Conservation (phyloP, 2,113 vertebrate species). For the Charadrius vociferus region DNA sequence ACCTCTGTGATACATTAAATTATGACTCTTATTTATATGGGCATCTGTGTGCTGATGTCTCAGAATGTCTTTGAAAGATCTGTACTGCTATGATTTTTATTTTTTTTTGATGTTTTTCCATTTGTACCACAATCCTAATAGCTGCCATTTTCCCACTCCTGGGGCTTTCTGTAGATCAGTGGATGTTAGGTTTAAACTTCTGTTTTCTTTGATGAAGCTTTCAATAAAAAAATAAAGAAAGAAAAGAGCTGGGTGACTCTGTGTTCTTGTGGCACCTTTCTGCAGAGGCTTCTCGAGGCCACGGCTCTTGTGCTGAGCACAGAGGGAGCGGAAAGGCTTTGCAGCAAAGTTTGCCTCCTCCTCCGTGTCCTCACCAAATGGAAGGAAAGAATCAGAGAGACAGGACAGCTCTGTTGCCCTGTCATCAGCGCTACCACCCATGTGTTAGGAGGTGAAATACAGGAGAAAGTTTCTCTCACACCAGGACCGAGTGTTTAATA, state of each 20-base stretch:
- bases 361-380: neutral
- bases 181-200: slow-evolving; percentile 96
- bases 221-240: slow-evolving; percentile 91
- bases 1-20: slow-evolving; percentile 80
- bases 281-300: neutral
- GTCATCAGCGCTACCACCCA: neutral
- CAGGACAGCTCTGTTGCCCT: neutral
- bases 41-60: slow-evolving; percentile 89
- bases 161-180: slow-evolving; percentile 97
- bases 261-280: slow-evolving; percentile 52
- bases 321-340: neutral
- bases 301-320: neutral
- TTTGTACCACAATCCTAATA: slow-evolving; percentile 88
- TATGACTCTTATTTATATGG: slow-evolving; percentile 84
- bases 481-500: neutral
- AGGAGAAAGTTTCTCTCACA: neutral
- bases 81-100: slow-evolving; percentile 77
- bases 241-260: slow-evolving; percentile 41
- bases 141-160: slow-evolving; percentile 89
- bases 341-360: neutral
- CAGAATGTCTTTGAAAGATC: slow-evolving; percentile 82
- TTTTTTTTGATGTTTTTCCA: slow-evolving; percentile 81
- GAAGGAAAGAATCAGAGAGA: neutral
- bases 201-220: slow-evolving; percentile 99
- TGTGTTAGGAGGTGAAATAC: neutral